Evolutionary conservation across 2,888 invertebrate genomes (phyloP).

Genomic region (Lapara coniferarum): DNA sequence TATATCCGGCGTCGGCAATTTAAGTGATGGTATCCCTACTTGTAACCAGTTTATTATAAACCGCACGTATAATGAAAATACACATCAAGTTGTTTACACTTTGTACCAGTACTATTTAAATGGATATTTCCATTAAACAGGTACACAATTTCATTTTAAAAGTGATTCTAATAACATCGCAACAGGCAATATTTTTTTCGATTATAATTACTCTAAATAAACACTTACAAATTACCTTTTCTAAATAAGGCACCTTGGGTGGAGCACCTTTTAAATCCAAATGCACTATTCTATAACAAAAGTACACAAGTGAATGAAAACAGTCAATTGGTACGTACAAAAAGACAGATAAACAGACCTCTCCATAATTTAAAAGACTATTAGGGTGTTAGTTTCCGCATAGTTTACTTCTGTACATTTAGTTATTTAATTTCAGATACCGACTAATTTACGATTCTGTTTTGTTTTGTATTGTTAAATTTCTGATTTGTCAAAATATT

Average conservation of each 20-base stretch:
- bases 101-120: too few species aligned
- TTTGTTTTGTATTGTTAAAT: slow-evolving; percentile 18
- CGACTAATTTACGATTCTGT: neutral
- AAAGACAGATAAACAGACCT: slow-evolving; percentile 8
- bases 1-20: too few species aligned
- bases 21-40: too few species aligned
- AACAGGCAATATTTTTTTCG: neutral
- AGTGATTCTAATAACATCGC: neutral
- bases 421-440: neutral
- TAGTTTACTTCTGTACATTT: neutral
- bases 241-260: slow-evolving; percentile 85
- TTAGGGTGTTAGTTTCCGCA: neutral
- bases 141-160: too few species aligned
- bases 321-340: neutral
- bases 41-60: too few species aligned
- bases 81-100: too few species aligned
- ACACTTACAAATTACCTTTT: slow-evolving; percentile 55
- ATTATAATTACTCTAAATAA: neutral
- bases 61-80: too few species aligned
- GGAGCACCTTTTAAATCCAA: slow-evolving; percentile 94
- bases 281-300: slow-evolving; percentile 85
- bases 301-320: slow-evolving; percentile 20
- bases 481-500: neutral
- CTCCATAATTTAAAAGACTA: neutral
- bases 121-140: too few species aligned